phyloP scores from a whole-genome alignment of 2,888 invertebrate genomes.

The Apamea sordens region DNA sequence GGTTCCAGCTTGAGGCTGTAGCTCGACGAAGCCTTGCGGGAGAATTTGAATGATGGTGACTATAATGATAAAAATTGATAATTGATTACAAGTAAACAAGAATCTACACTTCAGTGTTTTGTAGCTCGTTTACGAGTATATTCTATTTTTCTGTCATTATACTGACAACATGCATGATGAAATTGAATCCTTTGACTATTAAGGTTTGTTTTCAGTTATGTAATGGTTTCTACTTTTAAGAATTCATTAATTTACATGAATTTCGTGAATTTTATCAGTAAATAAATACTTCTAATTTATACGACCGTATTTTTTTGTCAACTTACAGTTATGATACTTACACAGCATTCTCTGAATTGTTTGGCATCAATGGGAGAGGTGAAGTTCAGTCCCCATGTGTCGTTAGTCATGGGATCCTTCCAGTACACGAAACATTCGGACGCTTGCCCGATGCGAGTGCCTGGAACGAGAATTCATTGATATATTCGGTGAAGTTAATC shows the following conservation, averaged over 20 bases:
- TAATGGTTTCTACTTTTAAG: background rate
- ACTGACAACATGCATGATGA: background rate
- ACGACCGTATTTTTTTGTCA: conserved; percentile 19
- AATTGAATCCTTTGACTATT: background rate
- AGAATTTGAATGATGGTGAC: conserved; percentile 99
- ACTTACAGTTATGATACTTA: conserved; percentile 91
- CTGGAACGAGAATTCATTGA: conserved; percentile 87
- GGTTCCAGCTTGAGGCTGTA: conserved; percentile 98
- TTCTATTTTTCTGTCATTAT: background rate
- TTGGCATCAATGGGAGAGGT: conserved; percentile 99
- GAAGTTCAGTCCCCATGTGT: conserved; percentile 99
- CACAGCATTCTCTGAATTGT: conserved; percentile 98
- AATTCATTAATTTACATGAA: background rate
- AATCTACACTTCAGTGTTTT: conserved; percentile 20
- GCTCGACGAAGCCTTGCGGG: conserved; percentile 98
- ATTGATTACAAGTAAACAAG: conserved; percentile 49
- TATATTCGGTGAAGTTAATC: conserved; percentile 8
- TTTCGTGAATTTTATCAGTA: background rate
- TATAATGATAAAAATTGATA: conserved; percentile 86
- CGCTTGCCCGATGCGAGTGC: conserved; percentile 98
- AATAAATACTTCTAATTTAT: background rate
- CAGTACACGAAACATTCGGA: conserved; percentile 99
- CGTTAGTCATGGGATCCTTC: conserved; percentile 99
- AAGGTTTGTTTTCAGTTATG: background rate
- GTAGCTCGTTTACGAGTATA: conserved; percentile 5